Evolutionary conservation across 2,797 vertebrate species (phyloP).

Genomic region (Aplochiton taeniatus): DNA sequence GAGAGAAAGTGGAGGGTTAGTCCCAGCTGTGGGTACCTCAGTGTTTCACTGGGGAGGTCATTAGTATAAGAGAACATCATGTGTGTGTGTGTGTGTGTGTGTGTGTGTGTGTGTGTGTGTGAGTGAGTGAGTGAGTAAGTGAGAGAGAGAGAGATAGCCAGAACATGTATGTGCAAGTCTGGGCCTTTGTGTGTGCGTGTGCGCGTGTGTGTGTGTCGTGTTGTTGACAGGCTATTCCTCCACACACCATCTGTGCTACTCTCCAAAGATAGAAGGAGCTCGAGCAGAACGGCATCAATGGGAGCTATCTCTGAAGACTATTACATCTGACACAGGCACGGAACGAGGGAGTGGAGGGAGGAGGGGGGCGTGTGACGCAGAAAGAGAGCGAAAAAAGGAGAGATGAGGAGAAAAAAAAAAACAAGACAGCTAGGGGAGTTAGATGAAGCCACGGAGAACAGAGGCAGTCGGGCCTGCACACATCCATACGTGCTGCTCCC

Average conservation of each 20-base stretch:
- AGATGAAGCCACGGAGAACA: too few relatives aligned
- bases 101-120: conserved; percentile 25
- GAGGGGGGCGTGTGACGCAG: not conserved
- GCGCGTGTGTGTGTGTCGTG: conserved; percentile 24
- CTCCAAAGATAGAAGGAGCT: conserved; percentile 36
- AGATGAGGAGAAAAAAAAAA: not conserved
- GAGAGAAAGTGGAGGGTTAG: conserved; percentile 13
- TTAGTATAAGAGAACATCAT: conserved; percentile 12
- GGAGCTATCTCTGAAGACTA: not conserved
- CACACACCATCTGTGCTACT: conserved; percentile 26
- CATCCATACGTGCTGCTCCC: not conserved
- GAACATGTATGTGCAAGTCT: too few relatives aligned
- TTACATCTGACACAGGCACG: not conserved
- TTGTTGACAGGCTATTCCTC: conserved; percentile 35
- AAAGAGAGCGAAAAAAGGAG: conserved; percentile 2
- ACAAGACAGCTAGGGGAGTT: not conserved
- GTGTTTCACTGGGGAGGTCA: conserved; percentile 38
- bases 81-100: conserved; percentile 9
- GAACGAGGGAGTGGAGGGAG: not conserved
- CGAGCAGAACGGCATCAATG: conserved; percentile 22
- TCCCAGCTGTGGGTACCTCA: conserved; percentile 6
- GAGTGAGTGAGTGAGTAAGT: conserved; percentile 1
- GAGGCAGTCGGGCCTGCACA: too few relatives aligned
- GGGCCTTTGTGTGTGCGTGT: not conserved
- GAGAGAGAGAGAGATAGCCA: too few relatives aligned